A percentile compares a stretch with the other conserved stretches of the same genome.
Evolutionary conservation across 2,888 invertebrate species (phyloP).

Genomic region (Terebella lapidaria): DNA sequence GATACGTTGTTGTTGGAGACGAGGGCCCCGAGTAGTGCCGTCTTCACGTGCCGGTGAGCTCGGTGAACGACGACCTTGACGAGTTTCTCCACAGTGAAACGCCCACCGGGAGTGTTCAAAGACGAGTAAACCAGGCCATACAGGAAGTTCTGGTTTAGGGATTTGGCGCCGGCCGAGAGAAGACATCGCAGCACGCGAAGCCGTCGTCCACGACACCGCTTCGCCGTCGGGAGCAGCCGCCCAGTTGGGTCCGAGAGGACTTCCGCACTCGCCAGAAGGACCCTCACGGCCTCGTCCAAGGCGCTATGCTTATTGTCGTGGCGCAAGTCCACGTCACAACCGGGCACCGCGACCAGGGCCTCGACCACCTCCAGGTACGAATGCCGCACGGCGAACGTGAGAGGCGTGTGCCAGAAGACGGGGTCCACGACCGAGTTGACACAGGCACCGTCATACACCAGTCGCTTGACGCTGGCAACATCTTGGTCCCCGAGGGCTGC

Average conservation of each 20-base stretch:
- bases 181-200: constrained; percentile 13
- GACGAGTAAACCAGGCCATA: constrained; percentile 7
- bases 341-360: constrained; percentile 3
- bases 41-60: constrained; percentile 5
- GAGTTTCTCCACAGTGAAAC: constrained; percentile 6
- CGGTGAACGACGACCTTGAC: constrained; percentile 9
- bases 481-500: constrained; percentile 10
- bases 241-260: not conserved
- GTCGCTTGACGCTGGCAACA: not conserved
- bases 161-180: constrained; percentile 10
- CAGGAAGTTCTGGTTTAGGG: constrained; percentile 1
- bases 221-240: no score
- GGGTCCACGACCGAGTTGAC: constrained; percentile 12
- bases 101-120: constrained; percentile 2
- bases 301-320: constrained; percentile 12
- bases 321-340: constrained; percentile 9
- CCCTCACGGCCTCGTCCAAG: constrained; percentile 15
- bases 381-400: constrained; percentile 15
- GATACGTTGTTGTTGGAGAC: constrained; percentile 5
- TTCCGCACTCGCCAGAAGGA: constrained; percentile 10
- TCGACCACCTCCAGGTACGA: constrained; percentile 18
- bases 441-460: constrained; percentile 8
- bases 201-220: constrained; percentile 1
- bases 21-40: constrained; percentile 4
- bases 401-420: constrained; percentile 12